phyloP scores from a whole-genome alignment of 2,888 invertebrate genomes.

The Augiades crinisus region DNA sequence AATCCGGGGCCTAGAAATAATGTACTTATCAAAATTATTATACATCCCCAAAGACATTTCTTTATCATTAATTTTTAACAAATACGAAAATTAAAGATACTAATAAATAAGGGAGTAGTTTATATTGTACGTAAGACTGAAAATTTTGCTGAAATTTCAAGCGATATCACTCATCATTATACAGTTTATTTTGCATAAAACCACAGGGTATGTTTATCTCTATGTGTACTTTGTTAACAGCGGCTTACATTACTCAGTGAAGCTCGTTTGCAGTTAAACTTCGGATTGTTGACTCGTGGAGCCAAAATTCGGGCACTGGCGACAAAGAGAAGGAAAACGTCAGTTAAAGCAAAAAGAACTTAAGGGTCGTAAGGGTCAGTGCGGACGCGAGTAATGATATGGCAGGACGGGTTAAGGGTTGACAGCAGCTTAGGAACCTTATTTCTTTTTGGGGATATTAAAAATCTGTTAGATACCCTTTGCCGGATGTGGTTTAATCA shows the following conservation, averaged over 20 bases:
- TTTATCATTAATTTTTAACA: too few species aligned
- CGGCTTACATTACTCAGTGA: slow-evolving; percentile 1
- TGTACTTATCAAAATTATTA: too few species aligned
- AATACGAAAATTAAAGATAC: too few species aligned
- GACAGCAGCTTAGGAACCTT: slow-evolving; percentile 9
- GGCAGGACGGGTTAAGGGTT: slow-evolving; percentile 24
- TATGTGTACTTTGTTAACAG: not conserved
- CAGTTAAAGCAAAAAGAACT: slow-evolving; percentile 21
- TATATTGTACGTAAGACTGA: too few species aligned
- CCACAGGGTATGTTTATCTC: not conserved
- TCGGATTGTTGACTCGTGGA: not conserved
- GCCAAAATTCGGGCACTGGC: not conserved
- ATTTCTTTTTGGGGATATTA: slow-evolving; percentile 7
- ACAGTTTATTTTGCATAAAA: not conserved
- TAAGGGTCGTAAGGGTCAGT: slow-evolving; percentile 23
- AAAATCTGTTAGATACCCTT: slow-evolving; percentile 5
- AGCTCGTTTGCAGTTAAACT: slow-evolving; percentile 1
- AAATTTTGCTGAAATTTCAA: too few species aligned
- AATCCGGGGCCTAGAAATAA: too few species aligned
- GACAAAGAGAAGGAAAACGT: slow-evolving; percentile 11
- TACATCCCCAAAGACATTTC: too few species aligned
- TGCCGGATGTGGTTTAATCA: not conserved
- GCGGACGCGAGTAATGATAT: slow-evolving; percentile 25
- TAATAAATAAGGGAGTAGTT: too few species aligned
- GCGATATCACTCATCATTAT: not conserved